Percentiles rank a stretch among this genome's conserved stretches.
phyloP scores from a whole-genome alignment of 1,140 invertebrate species.

The Sitophilus oryzae region DNA sequence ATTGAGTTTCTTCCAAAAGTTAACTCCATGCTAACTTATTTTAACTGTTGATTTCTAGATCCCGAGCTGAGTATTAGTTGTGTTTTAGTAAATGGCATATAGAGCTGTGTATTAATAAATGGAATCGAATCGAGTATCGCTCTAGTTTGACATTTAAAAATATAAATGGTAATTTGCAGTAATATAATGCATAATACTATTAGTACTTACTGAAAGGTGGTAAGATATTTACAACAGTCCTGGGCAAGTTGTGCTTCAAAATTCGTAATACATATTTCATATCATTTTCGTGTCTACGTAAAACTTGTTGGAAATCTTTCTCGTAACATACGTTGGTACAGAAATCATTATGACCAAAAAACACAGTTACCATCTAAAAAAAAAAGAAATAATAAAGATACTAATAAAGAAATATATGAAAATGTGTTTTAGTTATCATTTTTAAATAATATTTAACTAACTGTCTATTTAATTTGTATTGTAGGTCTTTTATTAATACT shows the following conservation, averaged over 20 bases:
- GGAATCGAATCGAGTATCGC: no score
- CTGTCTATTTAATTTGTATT: neutral
- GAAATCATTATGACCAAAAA: slow-evolving; percentile 55
- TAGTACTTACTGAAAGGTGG: slow-evolving; percentile 48
- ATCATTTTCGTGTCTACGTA: slow-evolving; percentile 48
- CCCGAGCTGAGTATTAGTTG: no score
- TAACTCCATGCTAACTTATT: no score
- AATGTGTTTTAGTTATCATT: neutral
- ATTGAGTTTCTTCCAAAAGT: no score
- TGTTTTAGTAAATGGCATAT: no score
- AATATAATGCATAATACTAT: no score
- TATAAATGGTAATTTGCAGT: no score
- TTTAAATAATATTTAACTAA: neutral
- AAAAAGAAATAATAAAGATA: neutral
- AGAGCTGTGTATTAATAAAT: no score
- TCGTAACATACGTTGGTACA: slow-evolving; percentile 56
- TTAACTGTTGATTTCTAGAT: no score
- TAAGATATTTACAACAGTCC: slow-evolving; percentile 56
- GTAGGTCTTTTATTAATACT: neutral
- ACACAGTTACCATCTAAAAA: slow-evolving; percentile 33
- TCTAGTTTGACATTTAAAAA: no score
- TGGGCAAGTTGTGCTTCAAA: slow-evolving; percentile 54
- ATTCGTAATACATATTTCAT: slow-evolving; percentile 49
- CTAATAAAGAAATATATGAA: neutral
- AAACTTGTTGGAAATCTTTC: slow-evolving; percentile 35